phyloP scores from a whole-genome alignment of 2,113 vertebrate genomes.

The Willisornis vidua region DNA sequence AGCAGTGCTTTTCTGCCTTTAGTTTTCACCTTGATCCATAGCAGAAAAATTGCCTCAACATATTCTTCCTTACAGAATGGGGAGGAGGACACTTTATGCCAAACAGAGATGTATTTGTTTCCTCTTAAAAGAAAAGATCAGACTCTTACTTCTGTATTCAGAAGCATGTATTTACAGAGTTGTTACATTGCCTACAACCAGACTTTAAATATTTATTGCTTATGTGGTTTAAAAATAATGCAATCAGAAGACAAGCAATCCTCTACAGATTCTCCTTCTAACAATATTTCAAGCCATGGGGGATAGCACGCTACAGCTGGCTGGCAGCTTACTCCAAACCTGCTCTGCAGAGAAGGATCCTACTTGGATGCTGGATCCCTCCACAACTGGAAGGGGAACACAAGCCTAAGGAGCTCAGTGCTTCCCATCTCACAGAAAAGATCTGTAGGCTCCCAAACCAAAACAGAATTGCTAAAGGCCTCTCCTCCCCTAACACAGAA shows the following conservation, averaged over 20 bases:
- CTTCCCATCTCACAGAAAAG: not conserved
- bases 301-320: not conserved
- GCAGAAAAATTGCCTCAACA: conserved; percentile 23
- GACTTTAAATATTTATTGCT: conserved; percentile 64
- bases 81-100: conserved; percentile 11
- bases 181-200: conserved; percentile 48
- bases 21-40: conserved; percentile 20
- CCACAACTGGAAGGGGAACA: not conserved
- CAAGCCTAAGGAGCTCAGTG: not conserved
- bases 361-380: not conserved
- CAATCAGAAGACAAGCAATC: conserved; percentile 33
- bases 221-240: conserved; percentile 44
- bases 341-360: not conserved
- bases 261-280: conserved; percentile 7
- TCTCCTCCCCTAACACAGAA: not conserved
- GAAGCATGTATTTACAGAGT: not conserved
- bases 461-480: not conserved
- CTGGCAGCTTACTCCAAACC: not conserved
- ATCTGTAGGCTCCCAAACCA: not conserved
- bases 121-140: conserved; percentile 27
- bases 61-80: not conserved
- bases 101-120: conserved; percentile 23
- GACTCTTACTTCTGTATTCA: conserved; percentile 38
- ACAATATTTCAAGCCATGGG: not conserved
- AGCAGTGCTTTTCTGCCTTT: conserved; percentile 32